Base-by-base conservation (phyloP, 2,113 vertebrate genomes). In the Mesitornis unicolor region DNA sequence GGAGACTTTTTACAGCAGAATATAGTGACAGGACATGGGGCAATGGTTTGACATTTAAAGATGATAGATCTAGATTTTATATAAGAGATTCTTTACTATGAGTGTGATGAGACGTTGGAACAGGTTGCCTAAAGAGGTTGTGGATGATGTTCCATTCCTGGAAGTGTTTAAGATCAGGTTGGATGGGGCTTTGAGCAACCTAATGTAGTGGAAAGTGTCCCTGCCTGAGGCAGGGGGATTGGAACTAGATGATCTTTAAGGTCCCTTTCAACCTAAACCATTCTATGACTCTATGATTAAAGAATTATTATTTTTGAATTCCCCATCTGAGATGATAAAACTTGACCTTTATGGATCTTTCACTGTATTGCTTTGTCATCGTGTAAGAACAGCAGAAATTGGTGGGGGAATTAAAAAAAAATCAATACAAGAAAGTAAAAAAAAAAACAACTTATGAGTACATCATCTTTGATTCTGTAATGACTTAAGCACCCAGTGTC, bases 191-290 rank as follows among this genome's bases (percentile, higher is more conserved):
- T 54, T 73, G 38, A 71, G 20, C 10, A 81, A 54, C 10, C 11
- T 47, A 3, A 6, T 68, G 10, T 54, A 15, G 7, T 31, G 13
- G 3, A 68, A 81, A 3, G 0, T 28, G 11, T 45, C 16, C 5
- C 11, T 51, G 12, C 1, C 4, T 3, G 18, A 33, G 42, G 4
- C 25, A 71, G n/a, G 10, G 12, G 1, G 9, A 1, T 4, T 57
- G 31, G 47, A 71, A 57, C 18, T 63, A 29, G 11, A 19, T 6
- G 1, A 40, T 57, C 15, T 68, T 50, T 61, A 80, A 56, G 5
- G 13, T 21, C 2, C 7, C 11, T 28, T 47, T 36, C 40, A 70
- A 74, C 8, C 3, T 19, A 74, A 78, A 31, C 7, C 9, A 25
- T 54, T 70, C 7, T n/a, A 43, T 31, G 10, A 40, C 56, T 90